Percentiles rank a stretch among this genome's conserved stretches.
These are phyloP conservation scores for Encarsia formosa DNA, from an alignment of 2,888 invertebrate genomes.

Conservation along the genomic window DNA sequence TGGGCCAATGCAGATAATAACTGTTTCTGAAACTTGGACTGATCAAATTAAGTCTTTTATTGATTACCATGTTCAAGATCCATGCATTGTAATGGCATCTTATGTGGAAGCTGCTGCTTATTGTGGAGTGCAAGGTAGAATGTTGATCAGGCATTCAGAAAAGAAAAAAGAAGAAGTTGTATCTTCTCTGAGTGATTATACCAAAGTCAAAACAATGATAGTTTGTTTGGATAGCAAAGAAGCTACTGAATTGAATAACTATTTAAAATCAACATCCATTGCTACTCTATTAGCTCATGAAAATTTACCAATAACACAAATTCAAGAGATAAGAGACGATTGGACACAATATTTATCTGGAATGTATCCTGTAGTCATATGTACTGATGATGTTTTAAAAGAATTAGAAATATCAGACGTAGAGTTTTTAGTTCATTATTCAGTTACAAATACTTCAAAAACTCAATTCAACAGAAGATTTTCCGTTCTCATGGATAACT, in stretches of 20 bases:
- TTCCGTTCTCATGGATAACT: constrained; percentile 61
- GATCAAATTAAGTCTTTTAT: constrained; percentile 57
- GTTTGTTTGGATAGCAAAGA: constrained; percentile 57
- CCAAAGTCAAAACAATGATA: constrained; percentile 57
- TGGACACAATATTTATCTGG: constrained; percentile 53
- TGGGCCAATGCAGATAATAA: constrained; percentile 55
- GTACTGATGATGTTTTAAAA: constrained; percentile 64
- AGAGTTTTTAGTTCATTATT: constrained; percentile 67
- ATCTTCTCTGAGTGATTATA: constrained; percentile 49
- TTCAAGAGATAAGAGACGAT: constrained; percentile 45
- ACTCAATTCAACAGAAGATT: constrained; percentile 66
- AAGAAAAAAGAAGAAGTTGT: constrained; percentile 56
- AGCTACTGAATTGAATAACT: constrained; percentile 53
- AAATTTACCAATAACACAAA: constrained; percentile 12
- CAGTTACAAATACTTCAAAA: constrained; percentile 63
- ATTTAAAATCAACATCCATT: constrained; percentile 40
- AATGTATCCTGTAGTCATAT: constrained; percentile 58
- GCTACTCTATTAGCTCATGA: constrained; percentile 41
- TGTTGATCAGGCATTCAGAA: constrained; percentile 50
- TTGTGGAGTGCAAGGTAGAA: constrained; percentile 55
- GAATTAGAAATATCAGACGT: constrained; percentile 65
- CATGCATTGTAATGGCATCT: constrained; percentile 67
- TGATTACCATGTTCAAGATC: constrained; percentile 55
- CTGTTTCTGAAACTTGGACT: constrained; percentile 65
- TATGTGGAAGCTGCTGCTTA: constrained; percentile 73